phyloP scores from a whole-genome alignment of 2,113 vertebrate species.

The Crotalus viridis region DNA sequence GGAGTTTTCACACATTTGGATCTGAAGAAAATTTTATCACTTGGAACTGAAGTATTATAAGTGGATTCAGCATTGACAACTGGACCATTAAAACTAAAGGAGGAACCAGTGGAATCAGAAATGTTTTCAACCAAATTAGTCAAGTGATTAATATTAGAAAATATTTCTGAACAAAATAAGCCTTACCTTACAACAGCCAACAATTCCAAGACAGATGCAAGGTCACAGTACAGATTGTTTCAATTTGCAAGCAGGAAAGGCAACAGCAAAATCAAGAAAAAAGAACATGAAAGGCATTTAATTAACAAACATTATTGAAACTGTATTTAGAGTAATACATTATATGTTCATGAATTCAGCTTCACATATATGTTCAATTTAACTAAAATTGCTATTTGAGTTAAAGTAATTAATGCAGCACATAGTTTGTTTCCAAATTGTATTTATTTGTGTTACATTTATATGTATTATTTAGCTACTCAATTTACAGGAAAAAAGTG shows the following conservation, averaged over 20 bases:
- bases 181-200: conserved; percentile 99
- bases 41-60: conserved; percentile 54
- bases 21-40: conserved; percentile 53
- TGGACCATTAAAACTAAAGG: conserved; percentile 60
- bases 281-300: conserved; percentile 87
- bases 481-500: background rate
- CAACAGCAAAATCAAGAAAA: conserved; percentile 67
- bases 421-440: conserved; percentile 3
- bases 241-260: conserved; percentile 64
- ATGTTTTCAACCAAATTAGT: conserved; percentile 47
- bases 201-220: conserved; percentile 71
- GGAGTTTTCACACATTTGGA: conserved; percentile 54
- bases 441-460: background rate
- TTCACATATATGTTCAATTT: conserved; percentile 16
- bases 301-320: conserved; percentile 78
- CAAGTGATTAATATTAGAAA: conserved; percentile 56
- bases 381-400: background rate
- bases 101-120: conserved; percentile 45
- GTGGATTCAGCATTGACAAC: conserved; percentile 56
- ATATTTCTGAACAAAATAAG: conserved; percentile 76
- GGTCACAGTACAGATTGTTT: conserved; percentile 47
- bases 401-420: background rate
- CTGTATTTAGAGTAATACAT: conserved; percentile 21
- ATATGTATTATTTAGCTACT: conserved; percentile 17
- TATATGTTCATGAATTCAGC: background rate